Conservation (phyloP, 1,140 invertebrate species). For the Conus betulinus region DNA sequence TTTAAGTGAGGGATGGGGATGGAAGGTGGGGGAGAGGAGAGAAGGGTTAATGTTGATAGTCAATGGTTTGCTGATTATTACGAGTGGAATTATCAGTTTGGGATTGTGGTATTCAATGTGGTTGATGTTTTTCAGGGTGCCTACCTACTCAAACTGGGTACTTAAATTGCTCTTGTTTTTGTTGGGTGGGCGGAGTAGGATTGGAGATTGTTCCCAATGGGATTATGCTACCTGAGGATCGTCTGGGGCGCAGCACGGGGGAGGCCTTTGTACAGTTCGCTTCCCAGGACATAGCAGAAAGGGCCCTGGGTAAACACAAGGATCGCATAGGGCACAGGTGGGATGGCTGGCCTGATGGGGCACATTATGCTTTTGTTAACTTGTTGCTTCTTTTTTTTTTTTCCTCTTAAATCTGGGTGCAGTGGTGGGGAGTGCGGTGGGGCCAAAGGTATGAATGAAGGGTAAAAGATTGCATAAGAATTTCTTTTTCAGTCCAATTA, state of each 20-base stretch:
- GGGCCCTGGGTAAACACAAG: constrained; percentile 97
- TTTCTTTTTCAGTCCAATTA: not conserved
- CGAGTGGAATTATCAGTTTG: constrained; percentile 8
- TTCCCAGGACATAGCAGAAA: constrained; percentile 95
- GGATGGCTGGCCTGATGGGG: constrained; percentile 75
- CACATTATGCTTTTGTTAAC: constrained; percentile 18
- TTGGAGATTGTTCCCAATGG: constrained; percentile 97
- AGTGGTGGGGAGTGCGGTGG: constrained; percentile 33
- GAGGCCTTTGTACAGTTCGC: constrained; percentile 98
- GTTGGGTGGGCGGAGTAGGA: constrained; percentile 80
- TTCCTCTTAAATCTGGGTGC: constrained; percentile 14
- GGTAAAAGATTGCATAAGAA: not conserved
- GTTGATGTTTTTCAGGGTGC: constrained; percentile 36
- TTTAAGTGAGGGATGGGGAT: not conserved
- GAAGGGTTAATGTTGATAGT: not conserved
- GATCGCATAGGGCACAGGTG: constrained; percentile 99
- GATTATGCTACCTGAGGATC: constrained; percentile 95
- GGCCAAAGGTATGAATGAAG: not conserved
- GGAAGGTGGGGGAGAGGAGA: not conserved
- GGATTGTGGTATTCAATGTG: constrained; percentile 30
- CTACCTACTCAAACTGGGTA: constrained; percentile 30
- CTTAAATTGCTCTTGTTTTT: constrained; percentile 32
- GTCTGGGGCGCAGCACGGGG: constrained; percentile 95
- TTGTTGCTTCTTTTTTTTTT: constrained; percentile 30
- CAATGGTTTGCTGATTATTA: not conserved